A percentile compares a stretch with the other conserved stretches of the same genome.
Evolutionary conservation across 1,140 invertebrate species (phyloP).

Genomic region (Scaptomyza montana): DNA sequence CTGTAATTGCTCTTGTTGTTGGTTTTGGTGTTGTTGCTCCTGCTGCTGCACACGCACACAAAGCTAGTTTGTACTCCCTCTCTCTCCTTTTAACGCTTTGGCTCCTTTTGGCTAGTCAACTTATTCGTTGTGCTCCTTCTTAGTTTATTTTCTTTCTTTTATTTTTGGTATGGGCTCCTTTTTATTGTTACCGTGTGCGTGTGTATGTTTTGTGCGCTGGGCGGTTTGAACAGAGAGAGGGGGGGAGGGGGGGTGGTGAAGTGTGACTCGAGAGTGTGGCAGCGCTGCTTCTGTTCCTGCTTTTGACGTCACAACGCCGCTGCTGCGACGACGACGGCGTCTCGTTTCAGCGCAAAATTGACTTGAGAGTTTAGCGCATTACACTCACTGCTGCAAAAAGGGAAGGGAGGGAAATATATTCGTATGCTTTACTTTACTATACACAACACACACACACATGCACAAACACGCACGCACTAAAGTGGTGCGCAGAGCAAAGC

Average conservation of each 20-base stretch:
- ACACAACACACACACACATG: slow-evolving; percentile 28
- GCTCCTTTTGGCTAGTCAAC: slow-evolving; percentile 14
- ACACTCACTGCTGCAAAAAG: slow-evolving; percentile 58
- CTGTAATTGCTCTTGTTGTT: slow-evolving; percentile 21
- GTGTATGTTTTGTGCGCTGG: slow-evolving; percentile 27
- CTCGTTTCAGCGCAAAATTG: slow-evolving; percentile 51
- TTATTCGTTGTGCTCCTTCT: slow-evolving; percentile 2
- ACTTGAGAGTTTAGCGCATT: slow-evolving; percentile 60
- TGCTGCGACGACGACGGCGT: slow-evolving; percentile 34
- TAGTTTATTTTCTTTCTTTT: slow-evolving; percentile 11
- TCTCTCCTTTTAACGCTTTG: not conserved
- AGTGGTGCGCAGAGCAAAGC: slow-evolving; percentile 18
- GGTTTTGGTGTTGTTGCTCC: slow-evolving; percentile 17
- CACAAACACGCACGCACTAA: slow-evolving; percentile 3
- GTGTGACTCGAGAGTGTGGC: slow-evolving; percentile 36
- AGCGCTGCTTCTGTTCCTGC: slow-evolving; percentile 43
- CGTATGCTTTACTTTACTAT: slow-evolving; percentile 28
- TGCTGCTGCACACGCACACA: slow-evolving; percentile 53
- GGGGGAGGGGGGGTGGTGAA: slow-evolving; percentile 10
- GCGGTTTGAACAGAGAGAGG: slow-evolving; percentile 30
- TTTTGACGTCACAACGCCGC: slow-evolving; percentile 70
- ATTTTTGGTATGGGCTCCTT: slow-evolving; percentile 41
- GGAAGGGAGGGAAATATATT: slow-evolving; percentile 12
- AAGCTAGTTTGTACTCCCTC: slow-evolving; percentile 10
- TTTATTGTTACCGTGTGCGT: slow-evolving; percentile 51